These are phyloP conservation scores for Poeciliopsis presidionis DNA, from an alignment of 2,797 vertebrate species.

Conservation along the genomic window DNA sequence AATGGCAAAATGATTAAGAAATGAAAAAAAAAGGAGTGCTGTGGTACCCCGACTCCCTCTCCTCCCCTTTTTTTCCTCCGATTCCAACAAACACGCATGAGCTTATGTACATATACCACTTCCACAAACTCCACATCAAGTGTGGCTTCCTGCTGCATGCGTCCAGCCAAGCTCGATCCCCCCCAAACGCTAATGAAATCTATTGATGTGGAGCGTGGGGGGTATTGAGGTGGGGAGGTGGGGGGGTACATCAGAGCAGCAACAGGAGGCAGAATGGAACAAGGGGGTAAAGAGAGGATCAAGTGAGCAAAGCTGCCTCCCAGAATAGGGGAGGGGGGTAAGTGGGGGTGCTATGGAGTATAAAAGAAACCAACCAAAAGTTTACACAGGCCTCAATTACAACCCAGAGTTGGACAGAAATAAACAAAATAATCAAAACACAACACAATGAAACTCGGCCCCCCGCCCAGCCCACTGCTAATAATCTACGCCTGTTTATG, in stretches of 20 bases:
- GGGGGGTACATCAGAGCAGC: slow-evolving; percentile 74
- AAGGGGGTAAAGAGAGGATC: slow-evolving; percentile 48
- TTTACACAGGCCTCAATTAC: slow-evolving; percentile 82
- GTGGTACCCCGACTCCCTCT: slow-evolving; percentile 60
- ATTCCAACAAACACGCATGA: slow-evolving; percentile 45
- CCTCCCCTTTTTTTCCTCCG: slow-evolving; percentile 18
- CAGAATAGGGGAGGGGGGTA: slow-evolving; percentile 52
- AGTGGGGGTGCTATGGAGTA: slow-evolving; percentile 44
- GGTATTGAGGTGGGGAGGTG: slow-evolving; percentile 9
- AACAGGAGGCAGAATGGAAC: slow-evolving; percentile 52
- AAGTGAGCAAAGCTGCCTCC: slow-evolving; percentile 64
- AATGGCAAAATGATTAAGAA: slow-evolving; percentile 78
- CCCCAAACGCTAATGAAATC: slow-evolving; percentile 80
- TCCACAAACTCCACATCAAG: slow-evolving; percentile 77
- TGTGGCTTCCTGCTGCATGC: slow-evolving; percentile 66
- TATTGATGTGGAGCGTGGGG: slow-evolving; percentile 81
- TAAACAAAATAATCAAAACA: slow-evolving; percentile 81
- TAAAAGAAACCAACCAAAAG: slow-evolving; percentile 72
- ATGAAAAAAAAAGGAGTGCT: slow-evolving; percentile 67
- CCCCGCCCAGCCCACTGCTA: slow-evolving; percentile 56
- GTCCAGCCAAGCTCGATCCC: slow-evolving; percentile 75
- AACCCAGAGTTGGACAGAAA: slow-evolving; percentile 76
- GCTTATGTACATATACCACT: slow-evolving; percentile 51
- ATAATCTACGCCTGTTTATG: slow-evolving; percentile 37
- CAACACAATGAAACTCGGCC: slow-evolving; percentile 65